These are phyloP conservation scores for Phyllotreta striolata DNA, from an alignment of 2,888 invertebrate species.

Conservation along the genomic window DNA sequence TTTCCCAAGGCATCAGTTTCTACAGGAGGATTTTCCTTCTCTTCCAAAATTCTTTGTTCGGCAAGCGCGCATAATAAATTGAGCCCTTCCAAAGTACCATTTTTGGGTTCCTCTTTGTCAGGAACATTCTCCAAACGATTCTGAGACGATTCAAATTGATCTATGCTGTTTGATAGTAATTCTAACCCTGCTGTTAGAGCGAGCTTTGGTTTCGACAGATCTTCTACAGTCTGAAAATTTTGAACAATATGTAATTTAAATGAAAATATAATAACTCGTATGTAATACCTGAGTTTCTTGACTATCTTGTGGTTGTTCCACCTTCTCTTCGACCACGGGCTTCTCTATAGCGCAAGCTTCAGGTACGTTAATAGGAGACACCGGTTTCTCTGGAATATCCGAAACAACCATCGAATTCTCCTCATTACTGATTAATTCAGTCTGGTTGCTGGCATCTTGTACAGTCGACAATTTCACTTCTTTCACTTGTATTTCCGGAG, in stretches of 20 bases:
- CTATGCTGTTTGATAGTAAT: conserved; percentile 84
- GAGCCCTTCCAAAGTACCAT: conserved; percentile 68
- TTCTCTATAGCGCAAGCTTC: conserved; percentile 15
- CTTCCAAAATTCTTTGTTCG: conserved; percentile 83
- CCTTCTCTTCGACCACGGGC: conserved; percentile 5
- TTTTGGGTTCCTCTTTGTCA: conserved; percentile 56
- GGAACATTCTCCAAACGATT: conserved; percentile 52
- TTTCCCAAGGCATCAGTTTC: conserved; percentile 46
- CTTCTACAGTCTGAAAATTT: conserved; percentile 12
- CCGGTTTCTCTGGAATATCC: conserved; percentile 42
- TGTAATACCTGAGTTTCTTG: conserved; percentile 15
- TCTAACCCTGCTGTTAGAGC: conserved; percentile 86
- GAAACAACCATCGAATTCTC: conserved; percentile 63
- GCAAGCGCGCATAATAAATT: conserved; percentile 84
- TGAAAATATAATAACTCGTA: not conserved
- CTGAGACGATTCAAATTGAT: conserved; percentile 71
- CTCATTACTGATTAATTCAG: conserved; percentile 76
- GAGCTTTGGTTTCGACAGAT: conserved; percentile 57
- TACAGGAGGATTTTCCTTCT: conserved; percentile 61
- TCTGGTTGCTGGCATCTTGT: conserved; percentile 86
- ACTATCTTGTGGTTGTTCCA: not conserved
- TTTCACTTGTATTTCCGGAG: conserved; percentile 61
- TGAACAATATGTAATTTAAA: not conserved
- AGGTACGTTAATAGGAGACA: conserved; percentile 35
- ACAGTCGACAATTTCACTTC: conserved; percentile 64